Evolutionary conservation across 2,888 invertebrate genomes (phyloP).

Genomic region (Parnassius glacialis): DNA sequence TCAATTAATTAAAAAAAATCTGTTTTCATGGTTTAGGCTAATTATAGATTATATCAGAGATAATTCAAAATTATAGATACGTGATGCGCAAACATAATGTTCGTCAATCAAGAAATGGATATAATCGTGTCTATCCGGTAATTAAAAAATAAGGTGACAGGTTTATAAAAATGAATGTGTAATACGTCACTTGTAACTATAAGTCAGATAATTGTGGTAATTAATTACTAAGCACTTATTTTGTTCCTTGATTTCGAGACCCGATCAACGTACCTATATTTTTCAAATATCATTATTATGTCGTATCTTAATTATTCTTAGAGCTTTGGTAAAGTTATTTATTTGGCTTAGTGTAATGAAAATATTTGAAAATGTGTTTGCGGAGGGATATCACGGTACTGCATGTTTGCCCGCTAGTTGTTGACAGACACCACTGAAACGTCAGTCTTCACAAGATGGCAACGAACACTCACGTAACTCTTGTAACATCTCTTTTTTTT

Average conservation of each 20-base stretch:
- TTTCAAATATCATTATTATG: background rate
- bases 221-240: too few species aligned
- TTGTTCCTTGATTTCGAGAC: too few species aligned
- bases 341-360: background rate
- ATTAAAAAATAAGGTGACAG: too few species aligned
- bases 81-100: too few species aligned
- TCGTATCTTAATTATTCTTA: slow-evolving; percentile 7
- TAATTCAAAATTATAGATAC: too few species aligned
- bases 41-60: slow-evolving; percentile 2
- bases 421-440: slow-evolving; percentile 9
- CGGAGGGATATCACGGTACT: slow-evolving; percentile 32
- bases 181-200: too few species aligned
- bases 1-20: too few species aligned
- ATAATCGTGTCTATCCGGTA: too few species aligned
- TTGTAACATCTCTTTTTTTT: slow-evolving; percentile 53
- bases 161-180: too few species aligned
- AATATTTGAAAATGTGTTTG: background rate
- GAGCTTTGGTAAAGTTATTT: slow-evolving; percentile 2
- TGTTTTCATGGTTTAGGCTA: background rate
- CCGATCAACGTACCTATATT: too few species aligned
- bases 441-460: slow-evolving; percentile 27
- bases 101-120: too few species aligned
- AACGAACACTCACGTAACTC: slow-evolving; percentile 45
- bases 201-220: too few species aligned
- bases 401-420: slow-evolving; percentile 31